phyloP scores from a whole-genome alignment of 2,888 invertebrate genomes.

The Phlogophora meticulosa region DNA sequence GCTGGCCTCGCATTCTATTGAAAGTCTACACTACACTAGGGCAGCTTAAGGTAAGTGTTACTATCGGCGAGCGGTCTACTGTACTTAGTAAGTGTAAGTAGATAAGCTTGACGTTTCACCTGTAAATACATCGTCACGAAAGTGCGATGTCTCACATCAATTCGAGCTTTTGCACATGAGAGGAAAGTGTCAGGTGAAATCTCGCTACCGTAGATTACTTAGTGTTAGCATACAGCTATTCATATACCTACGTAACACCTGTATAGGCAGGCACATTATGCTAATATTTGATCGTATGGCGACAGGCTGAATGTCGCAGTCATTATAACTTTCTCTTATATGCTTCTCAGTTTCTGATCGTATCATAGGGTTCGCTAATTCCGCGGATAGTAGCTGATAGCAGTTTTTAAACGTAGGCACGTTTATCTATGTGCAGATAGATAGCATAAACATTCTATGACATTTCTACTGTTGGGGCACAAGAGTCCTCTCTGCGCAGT shows the following conservation, averaged over 20 bases:
- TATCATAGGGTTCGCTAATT: slow-evolving; percentile 14
- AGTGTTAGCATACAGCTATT: slow-evolving; percentile 26
- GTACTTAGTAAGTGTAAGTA: no score
- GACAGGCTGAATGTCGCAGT: slow-evolving; percentile 21
- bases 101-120: not conserved
- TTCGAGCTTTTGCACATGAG: slow-evolving; percentile 45
- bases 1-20: no score
- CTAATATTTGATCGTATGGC: slow-evolving; percentile 39
- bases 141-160: slow-evolving; percentile 31
- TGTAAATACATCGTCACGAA: slow-evolving; percentile 13
- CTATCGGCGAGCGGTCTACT: no score
- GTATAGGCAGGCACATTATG: slow-evolving; percentile 37
- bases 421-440: no score
- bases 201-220: slow-evolving; percentile 38
- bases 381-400: not conserved
- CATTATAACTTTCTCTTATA: slow-evolving; percentile 43
- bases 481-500: no score
- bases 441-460: no score
- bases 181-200: slow-evolving; percentile 61
- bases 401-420: no score
- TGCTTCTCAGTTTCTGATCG: slow-evolving; percentile 2
- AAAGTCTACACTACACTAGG: no score
- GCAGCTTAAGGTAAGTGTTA: no score
- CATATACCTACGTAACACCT: slow-evolving; percentile 9
- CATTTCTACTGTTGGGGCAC: no score